Evolutionary conservation across 2,888 invertebrate genomes (phyloP).

Genomic region (Willowsia nigromaculata): DNA sequence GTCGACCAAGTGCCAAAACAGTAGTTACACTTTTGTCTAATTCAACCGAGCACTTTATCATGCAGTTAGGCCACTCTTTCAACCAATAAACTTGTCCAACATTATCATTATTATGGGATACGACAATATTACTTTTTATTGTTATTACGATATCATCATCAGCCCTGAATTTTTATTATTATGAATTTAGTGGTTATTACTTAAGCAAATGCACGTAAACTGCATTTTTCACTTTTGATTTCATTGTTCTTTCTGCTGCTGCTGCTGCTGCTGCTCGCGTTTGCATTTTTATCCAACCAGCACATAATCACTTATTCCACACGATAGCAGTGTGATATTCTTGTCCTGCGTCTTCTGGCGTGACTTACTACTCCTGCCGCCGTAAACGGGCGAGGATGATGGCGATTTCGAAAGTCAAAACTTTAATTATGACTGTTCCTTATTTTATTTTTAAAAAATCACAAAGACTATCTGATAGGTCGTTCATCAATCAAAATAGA

Average conservation of each 20-base stretch:
- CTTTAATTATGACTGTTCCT: slow-evolving; percentile 26
- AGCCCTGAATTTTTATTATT: neutral
- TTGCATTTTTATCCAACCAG: slow-evolving; percentile 3
- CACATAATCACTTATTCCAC: neutral
- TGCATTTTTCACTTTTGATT: slow-evolving; percentile 34
- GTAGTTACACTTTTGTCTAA: neutral
- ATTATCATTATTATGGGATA: neutral
- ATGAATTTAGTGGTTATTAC: neutral
- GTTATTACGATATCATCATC: slow-evolving; percentile 37
- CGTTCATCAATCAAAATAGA: slow-evolving; percentile 49
- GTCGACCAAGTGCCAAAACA: slow-evolving; percentile 43
- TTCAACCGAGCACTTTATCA: neutral
- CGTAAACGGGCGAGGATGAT: neutral
- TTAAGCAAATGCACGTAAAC: slow-evolving; percentile 31
- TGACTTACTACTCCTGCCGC: neutral
- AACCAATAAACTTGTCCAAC: slow-evolving; percentile 3
- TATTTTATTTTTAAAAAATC: slow-evolving; percentile 30
- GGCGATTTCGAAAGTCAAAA: slow-evolving; percentile 34
- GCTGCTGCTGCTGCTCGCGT: neutral
- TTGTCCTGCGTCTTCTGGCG: neutral
- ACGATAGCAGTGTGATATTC: neutral
- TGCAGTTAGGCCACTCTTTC: neutral
- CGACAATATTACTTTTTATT: slow-evolving; percentile 36
- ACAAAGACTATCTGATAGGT: slow-evolving; percentile 25
- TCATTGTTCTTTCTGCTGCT: neutral